Conservation (phyloP, 1,140 invertebrate genomes). For the Apolygus lucorum region DNA sequence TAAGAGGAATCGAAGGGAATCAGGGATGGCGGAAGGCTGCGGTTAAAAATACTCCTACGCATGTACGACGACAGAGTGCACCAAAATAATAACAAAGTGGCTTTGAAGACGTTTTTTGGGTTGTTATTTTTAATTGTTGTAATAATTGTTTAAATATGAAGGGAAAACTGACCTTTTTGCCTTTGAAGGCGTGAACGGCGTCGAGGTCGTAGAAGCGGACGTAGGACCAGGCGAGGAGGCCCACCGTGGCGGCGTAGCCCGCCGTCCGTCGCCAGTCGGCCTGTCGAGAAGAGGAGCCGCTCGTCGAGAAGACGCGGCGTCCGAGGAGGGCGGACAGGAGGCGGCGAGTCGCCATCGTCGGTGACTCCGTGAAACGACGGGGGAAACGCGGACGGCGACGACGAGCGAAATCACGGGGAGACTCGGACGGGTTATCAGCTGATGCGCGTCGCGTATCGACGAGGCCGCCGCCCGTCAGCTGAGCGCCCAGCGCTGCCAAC, state of each 20-base stretch:
- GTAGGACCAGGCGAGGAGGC: constrained; percentile 5
- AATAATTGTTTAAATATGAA: no score
- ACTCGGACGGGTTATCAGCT: neutral
- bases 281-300: no score
- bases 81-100: no score
- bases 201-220: neutral
- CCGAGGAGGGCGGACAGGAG: neutral
- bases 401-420: neutral
- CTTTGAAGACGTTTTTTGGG: no score
- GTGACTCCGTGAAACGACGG: neutral
- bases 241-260: neutral
- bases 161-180: neutral
- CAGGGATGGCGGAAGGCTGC: no score
- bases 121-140: no score
- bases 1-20: no score
- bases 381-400: neutral
- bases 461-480: no score
- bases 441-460: neutral
- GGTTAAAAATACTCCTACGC: no score
- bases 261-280: neutral
- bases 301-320: neutral
- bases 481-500: neutral
- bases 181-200: constrained; percentile 1
- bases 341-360: neutral
- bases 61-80: no score